A percentile compares a stretch with the other conserved stretches of the same genome.
phyloP scores from a whole-genome alignment of 1,140 invertebrate species.

The Drosophila mojavensis region DNA sequence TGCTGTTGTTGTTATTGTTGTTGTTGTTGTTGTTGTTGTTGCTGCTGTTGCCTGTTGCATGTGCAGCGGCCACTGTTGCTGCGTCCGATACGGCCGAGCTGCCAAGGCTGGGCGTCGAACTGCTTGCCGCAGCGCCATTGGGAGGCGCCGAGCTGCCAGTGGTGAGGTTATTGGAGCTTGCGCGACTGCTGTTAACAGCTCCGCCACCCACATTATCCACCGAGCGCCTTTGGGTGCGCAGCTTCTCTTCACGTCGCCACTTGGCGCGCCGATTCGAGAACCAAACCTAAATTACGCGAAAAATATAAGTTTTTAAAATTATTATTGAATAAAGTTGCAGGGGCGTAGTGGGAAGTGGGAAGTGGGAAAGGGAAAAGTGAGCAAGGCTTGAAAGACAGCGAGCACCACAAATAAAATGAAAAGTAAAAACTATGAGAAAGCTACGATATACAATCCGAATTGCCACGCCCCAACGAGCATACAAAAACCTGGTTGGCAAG shows the following conservation, averaged over 20 bases:
- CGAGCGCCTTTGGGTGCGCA: slow-evolving; percentile 93
- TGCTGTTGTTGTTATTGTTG: slow-evolving; percentile 13
- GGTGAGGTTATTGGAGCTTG: slow-evolving; percentile 58
- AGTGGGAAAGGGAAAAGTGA: no score
- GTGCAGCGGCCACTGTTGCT: slow-evolving; percentile 7
- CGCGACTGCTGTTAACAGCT: slow-evolving; percentile 28
- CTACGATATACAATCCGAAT: no score
- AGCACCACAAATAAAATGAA: no score
- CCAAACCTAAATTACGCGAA: slow-evolving; percentile 91
- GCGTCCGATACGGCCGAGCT: slow-evolving; percentile 27
- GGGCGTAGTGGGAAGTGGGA: no score
- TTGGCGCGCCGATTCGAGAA: slow-evolving; percentile 99
- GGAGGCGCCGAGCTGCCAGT: slow-evolving; percentile 50
- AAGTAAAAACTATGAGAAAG: no score
- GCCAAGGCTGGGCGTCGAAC: not conserved
- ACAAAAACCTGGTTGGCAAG: no score
- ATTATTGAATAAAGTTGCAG: no score
- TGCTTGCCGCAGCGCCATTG: slow-evolving; percentile 11
- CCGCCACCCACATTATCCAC: slow-evolving; percentile 84
- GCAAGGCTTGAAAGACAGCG: no score
- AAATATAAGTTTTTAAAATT: no score
- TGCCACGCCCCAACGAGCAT: no score
- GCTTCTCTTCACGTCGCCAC: slow-evolving; percentile 99
- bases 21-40: slow-evolving; percentile 16
- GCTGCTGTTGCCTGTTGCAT: slow-evolving; percentile 22